These are phyloP conservation scores for Antheraea yamamai DNA, from an alignment of 2,888 invertebrate species.

Conservation along the genomic window DNA sequence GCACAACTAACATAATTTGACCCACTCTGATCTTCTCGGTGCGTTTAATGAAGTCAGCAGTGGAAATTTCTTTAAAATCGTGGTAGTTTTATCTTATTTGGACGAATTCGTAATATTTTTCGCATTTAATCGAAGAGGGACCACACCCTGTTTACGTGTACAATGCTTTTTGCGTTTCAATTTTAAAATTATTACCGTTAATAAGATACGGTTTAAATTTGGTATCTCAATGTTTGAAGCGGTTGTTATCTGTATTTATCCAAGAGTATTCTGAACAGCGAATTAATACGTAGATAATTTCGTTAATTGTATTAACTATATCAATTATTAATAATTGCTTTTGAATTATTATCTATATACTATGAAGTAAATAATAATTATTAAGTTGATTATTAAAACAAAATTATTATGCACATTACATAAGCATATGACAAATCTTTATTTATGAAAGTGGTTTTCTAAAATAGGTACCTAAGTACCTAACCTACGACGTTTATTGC, in stretches of 20 bases:
- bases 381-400: too few species aligned
- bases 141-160: conserved; percentile 67
- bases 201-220: neutral
- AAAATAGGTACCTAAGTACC: too few species aligned
- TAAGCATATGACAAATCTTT: too few species aligned
- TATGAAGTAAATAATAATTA: too few species aligned
- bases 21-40: conserved; percentile 29
- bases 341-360: neutral
- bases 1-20: conserved; percentile 45
- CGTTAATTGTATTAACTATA: neutral
- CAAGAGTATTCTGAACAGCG: neutral
- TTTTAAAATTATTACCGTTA: conserved; percentile 42
- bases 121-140: conserved; percentile 42
- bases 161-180: conserved; percentile 43
- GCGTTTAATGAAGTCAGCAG: conserved; percentile 21
- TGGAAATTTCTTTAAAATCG: conserved; percentile 10
- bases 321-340: neutral
- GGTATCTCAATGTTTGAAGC: neutral
- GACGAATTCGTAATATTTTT: neutral
- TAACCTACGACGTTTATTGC: too few species aligned
- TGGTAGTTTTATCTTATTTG: neutral
- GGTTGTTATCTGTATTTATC: neutral
- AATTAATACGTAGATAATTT: neutral
- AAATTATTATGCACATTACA: too few species aligned
- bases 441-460: too few species aligned